Evolutionary conservation across 2,888 invertebrate species (phyloP).

Genomic region (Mimumesa dahlbomi): DNA sequence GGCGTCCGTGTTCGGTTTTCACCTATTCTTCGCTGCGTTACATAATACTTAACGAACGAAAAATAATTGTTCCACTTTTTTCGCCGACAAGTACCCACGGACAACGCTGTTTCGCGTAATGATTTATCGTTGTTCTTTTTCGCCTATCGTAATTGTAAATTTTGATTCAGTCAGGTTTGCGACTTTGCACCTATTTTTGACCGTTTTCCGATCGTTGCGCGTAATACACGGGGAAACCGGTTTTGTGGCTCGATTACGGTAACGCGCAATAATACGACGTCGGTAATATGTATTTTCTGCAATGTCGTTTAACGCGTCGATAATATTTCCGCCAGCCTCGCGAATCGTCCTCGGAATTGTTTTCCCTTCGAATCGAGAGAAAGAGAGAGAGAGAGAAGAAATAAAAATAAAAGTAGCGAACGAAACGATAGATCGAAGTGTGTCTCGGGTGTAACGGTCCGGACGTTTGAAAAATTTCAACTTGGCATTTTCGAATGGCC

Average conservation of each 20-base stretch:
- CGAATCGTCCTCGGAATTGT: neutral
- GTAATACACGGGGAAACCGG: slow-evolving; percentile 6
- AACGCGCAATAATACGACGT: slow-evolving; percentile 10
- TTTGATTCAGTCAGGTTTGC: too few species aligned
- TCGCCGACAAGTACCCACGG: neutral
- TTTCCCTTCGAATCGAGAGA: neutral
- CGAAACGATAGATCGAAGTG: neutral
- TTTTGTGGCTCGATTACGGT: slow-evolving; percentile 15
- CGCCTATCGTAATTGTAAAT: too few species aligned
- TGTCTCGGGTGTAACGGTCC: too few species aligned
- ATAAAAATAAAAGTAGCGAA: slow-evolving; percentile 1
- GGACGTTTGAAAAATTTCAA: slow-evolving; percentile 1
- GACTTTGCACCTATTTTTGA: neutral
- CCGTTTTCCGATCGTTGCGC: neutral
- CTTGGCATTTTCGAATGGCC: slow-evolving; percentile 27
- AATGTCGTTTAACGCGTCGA: slow-evolving; percentile 15
- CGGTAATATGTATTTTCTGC: slow-evolving; percentile 8
- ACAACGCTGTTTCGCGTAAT: too few species aligned
- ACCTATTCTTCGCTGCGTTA: too few species aligned
- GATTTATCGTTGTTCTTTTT: too few species aligned
- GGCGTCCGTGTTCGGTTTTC: neutral
- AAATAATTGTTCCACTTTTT: neutral
- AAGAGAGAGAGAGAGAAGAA: neutral
- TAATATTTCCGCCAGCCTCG: neutral
- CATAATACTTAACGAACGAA: too few species aligned